Evolutionary conservation across 2,888 invertebrate species (phyloP).

Genomic region (Apamea anceps): DNA sequence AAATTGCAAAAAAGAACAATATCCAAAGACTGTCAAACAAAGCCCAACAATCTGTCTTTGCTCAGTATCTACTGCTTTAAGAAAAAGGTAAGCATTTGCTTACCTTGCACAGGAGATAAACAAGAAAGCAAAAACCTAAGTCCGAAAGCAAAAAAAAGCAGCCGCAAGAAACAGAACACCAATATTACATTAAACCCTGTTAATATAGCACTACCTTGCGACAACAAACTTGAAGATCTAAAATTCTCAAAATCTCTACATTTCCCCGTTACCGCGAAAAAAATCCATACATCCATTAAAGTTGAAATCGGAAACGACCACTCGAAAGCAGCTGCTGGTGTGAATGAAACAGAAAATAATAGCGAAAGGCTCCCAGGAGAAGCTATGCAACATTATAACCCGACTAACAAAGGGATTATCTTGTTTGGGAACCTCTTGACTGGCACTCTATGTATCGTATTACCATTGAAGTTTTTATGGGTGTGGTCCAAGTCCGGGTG

Average conservation of each 20-base stretch:
- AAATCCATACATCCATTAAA: conserved; percentile 82
- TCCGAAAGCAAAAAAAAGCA: conserved; percentile 9
- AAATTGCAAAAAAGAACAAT: not conserved
- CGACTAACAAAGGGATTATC: conserved; percentile 88
- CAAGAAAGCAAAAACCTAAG: not conserved
- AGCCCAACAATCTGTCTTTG: not conserved
- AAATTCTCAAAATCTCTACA: conserved; percentile 67
- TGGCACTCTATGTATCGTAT: conserved; percentile 87
- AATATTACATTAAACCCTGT: conserved; percentile 10
- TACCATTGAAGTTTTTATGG: conserved; percentile 87
- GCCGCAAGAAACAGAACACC: conserved; percentile 15
- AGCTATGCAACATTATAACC: conserved; percentile 82
- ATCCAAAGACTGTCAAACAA: not conserved
- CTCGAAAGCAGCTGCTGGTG: conserved; percentile 84
- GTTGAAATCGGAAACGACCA: conserved; percentile 86
- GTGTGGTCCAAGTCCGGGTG: conserved; percentile 82
- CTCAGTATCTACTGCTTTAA: not conserved
- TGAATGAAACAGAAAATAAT: conserved; percentile 87
- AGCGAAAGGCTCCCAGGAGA: conserved; percentile 81
- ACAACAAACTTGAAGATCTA: conserved; percentile 32
- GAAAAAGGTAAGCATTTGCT: not conserved
- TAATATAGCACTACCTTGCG: conserved; percentile 25
- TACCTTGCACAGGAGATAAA: not conserved
- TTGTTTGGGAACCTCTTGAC: conserved; percentile 90
- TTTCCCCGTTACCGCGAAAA: conserved; percentile 77